A percentile compares a stretch with the other conserved stretches of the same genome.
These are phyloP conservation scores for Anabacerthia variegaticeps DNA, from an alignment of 2,797 vertebrate species.

Conservation along the genomic window DNA sequence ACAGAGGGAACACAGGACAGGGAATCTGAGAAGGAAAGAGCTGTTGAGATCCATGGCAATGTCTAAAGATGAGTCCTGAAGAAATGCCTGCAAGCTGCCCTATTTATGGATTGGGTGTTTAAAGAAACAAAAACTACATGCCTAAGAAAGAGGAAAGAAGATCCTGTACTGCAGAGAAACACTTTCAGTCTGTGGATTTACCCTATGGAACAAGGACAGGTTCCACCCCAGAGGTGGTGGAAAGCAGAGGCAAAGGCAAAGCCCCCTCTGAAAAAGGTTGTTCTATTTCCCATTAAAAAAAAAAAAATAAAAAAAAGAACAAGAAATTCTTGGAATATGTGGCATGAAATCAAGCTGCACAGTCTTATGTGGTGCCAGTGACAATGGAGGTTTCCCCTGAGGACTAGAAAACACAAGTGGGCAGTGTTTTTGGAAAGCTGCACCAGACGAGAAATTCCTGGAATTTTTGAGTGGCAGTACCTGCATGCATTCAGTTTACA, in stretches of 20 bases:
- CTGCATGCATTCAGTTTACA: background rate
- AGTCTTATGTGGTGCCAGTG: background rate
- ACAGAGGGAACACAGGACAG: background rate
- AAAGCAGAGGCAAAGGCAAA: background rate
- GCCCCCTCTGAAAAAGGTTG: background rate
- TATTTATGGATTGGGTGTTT: background rate
- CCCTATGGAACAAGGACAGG: background rate
- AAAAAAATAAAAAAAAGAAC: too few species aligned
- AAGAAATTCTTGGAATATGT: background rate
- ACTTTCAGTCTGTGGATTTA: background rate
- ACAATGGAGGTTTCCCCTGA: background rate
- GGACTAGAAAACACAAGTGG: background rate
- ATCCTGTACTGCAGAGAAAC: background rate
- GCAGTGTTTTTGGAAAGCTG: background rate
- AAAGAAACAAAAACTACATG: background rate
- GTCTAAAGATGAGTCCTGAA: background rate
- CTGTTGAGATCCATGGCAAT: background rate
- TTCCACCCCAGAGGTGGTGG: background rate
- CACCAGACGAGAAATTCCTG: background rate
- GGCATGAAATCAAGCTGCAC: background rate
- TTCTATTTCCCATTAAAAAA: background rate
- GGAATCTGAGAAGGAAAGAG: background rate
- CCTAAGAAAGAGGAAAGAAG: background rate
- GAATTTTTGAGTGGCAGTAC: background rate
- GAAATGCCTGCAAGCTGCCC: background rate